Evolutionary conservation across 2,888 invertebrate genomes (phyloP), one percentile per base, ranked within the genome.

Genomic region (Oscheius onirici): DNA sequence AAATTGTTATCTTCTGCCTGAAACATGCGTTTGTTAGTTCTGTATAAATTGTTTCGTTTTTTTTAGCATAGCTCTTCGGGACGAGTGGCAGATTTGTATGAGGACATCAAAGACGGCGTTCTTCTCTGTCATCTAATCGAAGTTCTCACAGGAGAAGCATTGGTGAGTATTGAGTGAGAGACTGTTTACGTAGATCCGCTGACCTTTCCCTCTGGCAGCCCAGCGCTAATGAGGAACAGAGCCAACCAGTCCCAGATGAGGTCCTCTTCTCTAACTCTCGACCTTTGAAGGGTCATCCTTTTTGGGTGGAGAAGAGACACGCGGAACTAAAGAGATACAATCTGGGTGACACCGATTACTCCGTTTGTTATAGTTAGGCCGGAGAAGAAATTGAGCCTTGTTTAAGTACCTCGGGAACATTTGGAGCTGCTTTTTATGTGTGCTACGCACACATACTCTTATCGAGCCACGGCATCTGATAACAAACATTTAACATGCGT

Each of bases 31-130:
- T 57, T 46, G 8, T 26, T 61, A 17, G 13, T 57, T 44, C 54
- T 1, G 34, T 3, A 34, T 34, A 34, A 6, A 34, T 6, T 34
- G 3, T 51, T 17, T 66, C 55, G 20, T 22, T 74, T 83, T n/a
- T n/a, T n/a, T 71, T 76, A 87, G 87, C 87, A 88, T 77, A 78
- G 78, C 22, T 84, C 86, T n/a, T 85, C 87, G 3, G 83, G 84
- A 15, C 78, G 80, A 46, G 80, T 87, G 28, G 76, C 72, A 13
- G 86, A 87, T 66, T 73, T 87, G 24, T 88, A 79, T 72, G 84
- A 83, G 63, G 87, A 87, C 73, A 79, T 87, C 26, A 75, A 80
- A 58, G 87, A 88, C 74, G 87, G 87, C 52, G 82, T 87, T 10
- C 71, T 83, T 20, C 77, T 87, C 8, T 86, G 86, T 68, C 84